These are phyloP conservation scores for Drosophila dives DNA, from an alignment of 2,888 invertebrate species.

Conservation along the genomic window DNA sequence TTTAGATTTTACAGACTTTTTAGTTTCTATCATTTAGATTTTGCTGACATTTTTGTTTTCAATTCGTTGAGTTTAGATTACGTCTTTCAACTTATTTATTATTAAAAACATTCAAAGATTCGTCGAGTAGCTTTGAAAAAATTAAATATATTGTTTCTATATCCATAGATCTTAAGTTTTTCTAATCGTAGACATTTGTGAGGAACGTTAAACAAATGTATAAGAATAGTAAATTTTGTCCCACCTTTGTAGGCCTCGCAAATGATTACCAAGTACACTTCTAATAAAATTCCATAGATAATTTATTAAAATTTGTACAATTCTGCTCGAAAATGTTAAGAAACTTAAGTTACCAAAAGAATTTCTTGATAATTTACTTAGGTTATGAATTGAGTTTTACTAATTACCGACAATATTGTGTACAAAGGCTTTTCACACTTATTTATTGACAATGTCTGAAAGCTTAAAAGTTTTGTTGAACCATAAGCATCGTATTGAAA, in stretches of 20 bases:
- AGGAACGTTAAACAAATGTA: not conserved
- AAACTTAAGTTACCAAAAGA: not conserved
- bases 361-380: not conserved
- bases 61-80: too few relatives aligned
- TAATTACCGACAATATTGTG: not conserved
- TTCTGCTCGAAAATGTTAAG: not conserved
- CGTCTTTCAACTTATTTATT: too few relatives aligned
- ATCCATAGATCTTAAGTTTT: not conserved
- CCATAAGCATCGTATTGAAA: not conserved
- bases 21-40: not conserved
- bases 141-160: not conserved
- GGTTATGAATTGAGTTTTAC: not conserved
- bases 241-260: too few relatives aligned
- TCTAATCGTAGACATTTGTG: not conserved
- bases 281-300: not conserved
- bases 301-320: not conserved
- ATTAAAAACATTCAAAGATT: not conserved
- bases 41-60: not conserved
- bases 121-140: not conserved
- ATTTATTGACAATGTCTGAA: not conserved
- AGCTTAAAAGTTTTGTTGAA: not conserved
- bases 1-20: too few relatives aligned
- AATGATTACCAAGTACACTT: not conserved
- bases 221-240: not conserved
- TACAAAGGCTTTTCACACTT: slow-evolving; percentile 1